A percentile compares a stretch with the other conserved stretches of the same genome.
Conservation (phyloP, 2,888 invertebrate species). For the Drosophila peninsularis region DNA sequence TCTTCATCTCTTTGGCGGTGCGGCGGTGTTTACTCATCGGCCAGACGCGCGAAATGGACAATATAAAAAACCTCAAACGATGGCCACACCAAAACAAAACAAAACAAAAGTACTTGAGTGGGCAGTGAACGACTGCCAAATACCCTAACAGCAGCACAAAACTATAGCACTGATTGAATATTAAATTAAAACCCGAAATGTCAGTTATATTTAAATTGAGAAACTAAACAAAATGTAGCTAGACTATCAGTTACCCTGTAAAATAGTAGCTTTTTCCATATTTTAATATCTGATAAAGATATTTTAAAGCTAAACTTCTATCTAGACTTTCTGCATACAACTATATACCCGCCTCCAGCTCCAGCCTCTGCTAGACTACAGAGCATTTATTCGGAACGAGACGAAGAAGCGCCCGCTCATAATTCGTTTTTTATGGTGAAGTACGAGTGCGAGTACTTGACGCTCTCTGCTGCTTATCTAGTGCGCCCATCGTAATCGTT, state of each 20-base stretch:
- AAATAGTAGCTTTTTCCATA: neutral
- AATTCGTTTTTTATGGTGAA: constrained; percentile 40
- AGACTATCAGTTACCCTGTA: neutral
- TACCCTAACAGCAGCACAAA: no score
- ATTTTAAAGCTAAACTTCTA: no score
- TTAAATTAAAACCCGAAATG: no score
- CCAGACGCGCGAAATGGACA: constrained; percentile 55
- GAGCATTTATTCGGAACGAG: constrained; percentile 32
- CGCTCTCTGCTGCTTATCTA: constrained; percentile 75
- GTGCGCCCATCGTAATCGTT: constrained; percentile 79
- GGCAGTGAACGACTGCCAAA: neutral
- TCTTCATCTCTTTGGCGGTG: constrained; percentile 74
- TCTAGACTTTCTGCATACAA: no score
- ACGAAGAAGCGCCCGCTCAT: constrained; percentile 63
- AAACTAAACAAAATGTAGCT: no score
- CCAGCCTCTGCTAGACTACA: neutral
- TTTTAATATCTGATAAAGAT: no score
- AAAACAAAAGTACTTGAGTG: constrained; percentile 11
- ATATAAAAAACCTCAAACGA: constrained; percentile 54
- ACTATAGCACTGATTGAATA: no score
- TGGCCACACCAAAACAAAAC: constrained; percentile 58
- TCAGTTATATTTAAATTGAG: no score
- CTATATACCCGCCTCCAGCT: neutral
- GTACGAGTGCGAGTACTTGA: constrained; percentile 62
- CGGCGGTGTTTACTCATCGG: constrained; percentile 72